Percentiles rank a stretch among this genome's conserved stretches.
Conservation (phyloP, 2,113 vertebrate genomes). For the Hypocryptadius cinnamomeus region DNA sequence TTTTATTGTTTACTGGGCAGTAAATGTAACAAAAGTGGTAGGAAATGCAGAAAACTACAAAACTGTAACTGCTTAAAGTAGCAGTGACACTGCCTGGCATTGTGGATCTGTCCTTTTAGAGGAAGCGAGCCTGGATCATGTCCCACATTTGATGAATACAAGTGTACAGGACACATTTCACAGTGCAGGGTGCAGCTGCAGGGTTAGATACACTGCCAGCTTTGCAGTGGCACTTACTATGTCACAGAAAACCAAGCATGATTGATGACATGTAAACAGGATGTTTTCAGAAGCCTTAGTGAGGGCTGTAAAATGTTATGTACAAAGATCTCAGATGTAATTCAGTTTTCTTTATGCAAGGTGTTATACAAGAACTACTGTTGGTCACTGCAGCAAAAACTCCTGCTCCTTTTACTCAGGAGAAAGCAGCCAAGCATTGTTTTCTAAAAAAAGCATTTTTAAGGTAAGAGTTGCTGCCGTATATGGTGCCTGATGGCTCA, state of each 20-base stretch:
- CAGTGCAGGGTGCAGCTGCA: neutral
- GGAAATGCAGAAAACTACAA: neutral
- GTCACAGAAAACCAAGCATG: neutral
- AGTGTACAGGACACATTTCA: fast-evolving
- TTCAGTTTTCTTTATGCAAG: neutral
- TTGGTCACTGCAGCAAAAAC: neutral
- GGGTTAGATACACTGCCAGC: neutral
- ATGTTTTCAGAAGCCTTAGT: neutral
- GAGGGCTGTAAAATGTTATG: neutral
- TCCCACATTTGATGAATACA: neutral
- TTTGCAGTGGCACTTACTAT: neutral
- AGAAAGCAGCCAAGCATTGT: neutral
- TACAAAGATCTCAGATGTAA: neutral
- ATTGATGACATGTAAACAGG: neutral
- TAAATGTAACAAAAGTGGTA: neutral
- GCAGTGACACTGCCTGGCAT: neutral
- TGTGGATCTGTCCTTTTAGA: neutral
- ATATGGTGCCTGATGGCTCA: neutral
- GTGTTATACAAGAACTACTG: neutral
- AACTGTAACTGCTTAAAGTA: neutral
- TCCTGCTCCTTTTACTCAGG: neutral
- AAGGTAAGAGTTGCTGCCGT: neutral
- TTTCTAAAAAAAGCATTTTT: neutral
- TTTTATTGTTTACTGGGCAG: neutral
- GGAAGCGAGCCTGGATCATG: neutral